Conservation (phyloP, 2,797 vertebrate species). For the Poeciliopsis presidionis region DNA sequence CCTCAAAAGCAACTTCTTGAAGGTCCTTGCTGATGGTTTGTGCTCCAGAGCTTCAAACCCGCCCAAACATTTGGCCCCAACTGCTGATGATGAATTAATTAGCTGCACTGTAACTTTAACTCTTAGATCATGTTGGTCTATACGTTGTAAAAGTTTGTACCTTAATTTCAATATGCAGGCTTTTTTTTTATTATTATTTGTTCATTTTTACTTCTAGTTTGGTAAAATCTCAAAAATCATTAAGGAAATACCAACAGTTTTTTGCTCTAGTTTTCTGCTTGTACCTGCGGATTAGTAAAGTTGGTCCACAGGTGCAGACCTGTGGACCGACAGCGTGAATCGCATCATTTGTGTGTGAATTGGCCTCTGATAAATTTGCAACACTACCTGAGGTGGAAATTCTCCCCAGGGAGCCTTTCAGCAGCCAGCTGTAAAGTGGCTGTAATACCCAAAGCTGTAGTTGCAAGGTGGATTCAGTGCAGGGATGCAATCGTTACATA, state of each 20-base stretch:
- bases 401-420: neutral
- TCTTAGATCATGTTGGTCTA: neutral
- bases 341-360: constrained; percentile 4
- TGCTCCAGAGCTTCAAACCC: neutral
- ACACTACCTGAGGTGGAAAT: neutral
- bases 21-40: neutral
- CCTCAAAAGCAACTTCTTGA: neutral
- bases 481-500: constrained; percentile 12
- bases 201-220: neutral
- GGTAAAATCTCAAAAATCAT: neutral
- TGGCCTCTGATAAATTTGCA: constrained; percentile 2
- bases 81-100: neutral
- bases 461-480: neutral
- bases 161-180: neutral
- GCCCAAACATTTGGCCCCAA: neutral
- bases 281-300: neutral
- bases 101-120: neutral
- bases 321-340: neutral
- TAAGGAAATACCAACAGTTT: neutral
- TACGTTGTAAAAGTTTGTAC: neutral
- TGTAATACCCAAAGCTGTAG: constrained; percentile 1
- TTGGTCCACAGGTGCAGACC: neutral
- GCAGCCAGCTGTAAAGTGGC: neutral
- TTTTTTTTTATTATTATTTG: neutral
- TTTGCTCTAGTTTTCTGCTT: neutral